These are phyloP conservation scores for Forficula auricularia DNA, from an alignment of 1,140 invertebrate genomes.

Conservation along the genomic window DNA sequence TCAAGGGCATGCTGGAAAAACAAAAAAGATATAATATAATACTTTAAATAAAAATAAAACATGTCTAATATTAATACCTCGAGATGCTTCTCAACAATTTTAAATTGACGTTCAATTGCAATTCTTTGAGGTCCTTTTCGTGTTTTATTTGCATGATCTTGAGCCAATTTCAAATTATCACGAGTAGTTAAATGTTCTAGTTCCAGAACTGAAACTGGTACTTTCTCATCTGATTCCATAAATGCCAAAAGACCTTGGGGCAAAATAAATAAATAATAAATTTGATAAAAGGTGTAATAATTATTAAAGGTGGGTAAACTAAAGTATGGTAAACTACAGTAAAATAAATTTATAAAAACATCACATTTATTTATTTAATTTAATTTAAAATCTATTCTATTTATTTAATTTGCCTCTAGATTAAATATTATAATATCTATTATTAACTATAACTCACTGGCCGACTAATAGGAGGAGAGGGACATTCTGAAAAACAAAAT, in stretches of 20 bases:
- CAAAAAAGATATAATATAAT: neutral
- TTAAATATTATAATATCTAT: no score
- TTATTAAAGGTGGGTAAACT: slow-evolving; percentile 9
- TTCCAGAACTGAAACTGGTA: slow-evolving; percentile 52
- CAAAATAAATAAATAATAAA: no score
- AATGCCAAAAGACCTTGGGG: slow-evolving; percentile 76
- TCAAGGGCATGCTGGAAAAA: slow-evolving; percentile 52
- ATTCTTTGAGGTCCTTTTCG: slow-evolving; percentile 48
- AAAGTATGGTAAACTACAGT: slow-evolving; percentile 6
- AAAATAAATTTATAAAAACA: no score
- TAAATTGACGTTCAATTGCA: slow-evolving; percentile 49
- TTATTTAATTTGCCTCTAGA: no score
- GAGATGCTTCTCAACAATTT: slow-evolving; percentile 60
- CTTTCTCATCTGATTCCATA: slow-evolving; percentile 71
- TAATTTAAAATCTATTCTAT: slow-evolving; percentile 6
- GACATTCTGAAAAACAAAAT: no score
- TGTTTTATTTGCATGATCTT: slow-evolving; percentile 51
- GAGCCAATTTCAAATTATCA: slow-evolving; percentile 89
- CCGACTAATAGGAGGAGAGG: no score
- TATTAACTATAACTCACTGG: no score
- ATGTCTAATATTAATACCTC: slow-evolving; percentile 31
- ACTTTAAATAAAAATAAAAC: no score
- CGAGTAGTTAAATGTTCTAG: slow-evolving; percentile 57
- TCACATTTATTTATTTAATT: no score
- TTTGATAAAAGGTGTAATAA: slow-evolving; percentile 7